Conservation (phyloP, 2,797 vertebrate species). For the Choloepus didactylus region DNA sequence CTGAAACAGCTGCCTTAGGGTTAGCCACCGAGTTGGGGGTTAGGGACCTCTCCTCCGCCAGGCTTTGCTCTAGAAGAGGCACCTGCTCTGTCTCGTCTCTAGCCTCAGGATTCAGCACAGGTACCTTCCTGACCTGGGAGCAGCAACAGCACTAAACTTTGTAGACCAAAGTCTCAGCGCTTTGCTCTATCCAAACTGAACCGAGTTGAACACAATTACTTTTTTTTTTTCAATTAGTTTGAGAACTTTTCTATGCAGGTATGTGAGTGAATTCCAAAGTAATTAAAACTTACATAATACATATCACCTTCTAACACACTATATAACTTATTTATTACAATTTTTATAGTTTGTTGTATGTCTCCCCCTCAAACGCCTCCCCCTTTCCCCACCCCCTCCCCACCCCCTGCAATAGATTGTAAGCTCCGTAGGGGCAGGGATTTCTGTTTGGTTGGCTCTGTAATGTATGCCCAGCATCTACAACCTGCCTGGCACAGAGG, state of each 20-base stretch:
- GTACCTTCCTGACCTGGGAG: background rate
- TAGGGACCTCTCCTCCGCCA: background rate
- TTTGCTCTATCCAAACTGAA: background rate
- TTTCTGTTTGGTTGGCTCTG: background rate
- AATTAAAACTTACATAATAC: conserved; percentile 39
- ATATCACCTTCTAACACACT: background rate
- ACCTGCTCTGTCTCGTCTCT: background rate
- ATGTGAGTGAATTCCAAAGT: conserved; percentile 2
- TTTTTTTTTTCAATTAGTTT: background rate
- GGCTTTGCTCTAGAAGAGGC: background rate
- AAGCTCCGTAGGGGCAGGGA: background rate
- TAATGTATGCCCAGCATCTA: conserved; percentile 14
- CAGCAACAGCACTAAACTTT: background rate
- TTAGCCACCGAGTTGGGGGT: background rate
- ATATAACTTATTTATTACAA: conserved; percentile 56
- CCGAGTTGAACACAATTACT: background rate
- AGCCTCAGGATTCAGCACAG: background rate
- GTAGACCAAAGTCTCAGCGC: background rate
- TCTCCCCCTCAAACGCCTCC: background rate
- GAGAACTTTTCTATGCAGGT: conserved; percentile 41
- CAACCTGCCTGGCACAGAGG: background rate
- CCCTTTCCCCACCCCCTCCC: too few relatives aligned
- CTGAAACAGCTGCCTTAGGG: background rate
- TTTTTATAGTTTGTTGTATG: conserved; percentile 24
- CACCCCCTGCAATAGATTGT: background rate